Evolutionary conservation across 2,113 vertebrate species (phyloP).

Genomic region (Myodes glareolus): DNA sequence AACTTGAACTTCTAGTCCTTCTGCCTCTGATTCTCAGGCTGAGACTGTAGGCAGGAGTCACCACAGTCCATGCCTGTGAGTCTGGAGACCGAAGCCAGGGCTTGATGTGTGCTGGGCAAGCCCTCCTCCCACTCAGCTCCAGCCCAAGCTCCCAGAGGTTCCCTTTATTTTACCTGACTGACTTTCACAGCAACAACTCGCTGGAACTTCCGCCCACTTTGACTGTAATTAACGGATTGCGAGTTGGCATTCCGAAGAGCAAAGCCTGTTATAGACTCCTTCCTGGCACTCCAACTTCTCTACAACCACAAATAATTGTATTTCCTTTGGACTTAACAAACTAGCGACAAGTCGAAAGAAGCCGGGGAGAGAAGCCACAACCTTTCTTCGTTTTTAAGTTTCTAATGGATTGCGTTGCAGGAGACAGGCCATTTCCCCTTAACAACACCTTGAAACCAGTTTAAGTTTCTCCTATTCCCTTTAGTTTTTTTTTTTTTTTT

Average conservation of each 20-base stretch:
- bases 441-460: background rate
- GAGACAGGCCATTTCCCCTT: background rate
- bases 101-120: background rate
- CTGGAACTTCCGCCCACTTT: slow-evolving; percentile 35
- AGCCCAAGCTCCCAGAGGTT: background rate
- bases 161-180: slow-evolving; percentile 12
- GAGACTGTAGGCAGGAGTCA: background rate
- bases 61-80: background rate
- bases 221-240: background rate
- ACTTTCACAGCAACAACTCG: slow-evolving; percentile 31
- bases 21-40: background rate
- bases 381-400: slow-evolving; percentile 7
- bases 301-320: background rate
- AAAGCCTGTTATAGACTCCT: background rate
- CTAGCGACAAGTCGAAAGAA: background rate
- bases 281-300: background rate
- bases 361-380: background rate
- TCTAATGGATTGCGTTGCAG: background rate
- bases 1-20: background rate
- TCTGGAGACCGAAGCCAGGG: background rate
- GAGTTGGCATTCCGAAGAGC: slow-evolving; percentile 7
- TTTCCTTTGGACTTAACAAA: background rate
- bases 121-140: background rate
- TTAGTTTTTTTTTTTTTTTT: slow-evolving; percentile 21
- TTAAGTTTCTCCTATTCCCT: background rate